Evolutionary conservation across 2,888 invertebrate species (phyloP).

Genomic region (Caenorhabditis panamensis): DNA sequence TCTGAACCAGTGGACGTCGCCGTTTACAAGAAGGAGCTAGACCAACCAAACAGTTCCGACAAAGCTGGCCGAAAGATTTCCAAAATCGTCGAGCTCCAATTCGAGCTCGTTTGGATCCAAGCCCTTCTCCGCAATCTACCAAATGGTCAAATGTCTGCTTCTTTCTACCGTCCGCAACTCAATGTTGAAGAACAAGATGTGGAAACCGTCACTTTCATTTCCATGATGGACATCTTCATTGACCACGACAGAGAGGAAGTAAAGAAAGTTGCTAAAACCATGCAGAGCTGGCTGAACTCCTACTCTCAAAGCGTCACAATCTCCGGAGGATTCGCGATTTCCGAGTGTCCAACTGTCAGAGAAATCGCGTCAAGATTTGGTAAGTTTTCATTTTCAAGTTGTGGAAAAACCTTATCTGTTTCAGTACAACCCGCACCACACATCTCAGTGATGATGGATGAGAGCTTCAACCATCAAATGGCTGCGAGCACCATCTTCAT

Average conservation of each 20-base stretch:
- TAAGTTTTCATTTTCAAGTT: background rate
- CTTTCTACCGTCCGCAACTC: background rate
- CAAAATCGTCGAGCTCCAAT: conserved; percentile 25
- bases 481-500: conserved; percentile 25
- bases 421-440: background rate
- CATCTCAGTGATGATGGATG: conserved; percentile 32
- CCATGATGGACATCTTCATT: conserved; percentile 35
- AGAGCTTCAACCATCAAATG: conserved; percentile 53
- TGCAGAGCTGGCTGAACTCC: conserved; percentile 39
- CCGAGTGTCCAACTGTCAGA: conserved; percentile 30
- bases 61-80: conserved; percentile 22
- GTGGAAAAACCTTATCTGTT: too few relatives aligned
- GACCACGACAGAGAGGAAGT: conserved; percentile 49
- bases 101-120: conserved; percentile 32
- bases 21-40: background rate
- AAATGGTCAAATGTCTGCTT: conserved; percentile 24
- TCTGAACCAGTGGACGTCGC: background rate
- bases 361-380: background rate
- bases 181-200: conserved; percentile 19
- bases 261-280: conserved; percentile 29
- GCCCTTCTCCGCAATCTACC: conserved; percentile 27
- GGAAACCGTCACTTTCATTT: conserved; percentile 37
- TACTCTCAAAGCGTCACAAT: conserved; percentile 8
- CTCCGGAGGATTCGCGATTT: conserved; percentile 13
- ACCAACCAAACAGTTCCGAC: background rate